These are phyloP conservation scores for Lycocorax pyrrhopterus DNA, from an alignment of 2,113 vertebrate genomes.

Conservation along the genomic window DNA sequence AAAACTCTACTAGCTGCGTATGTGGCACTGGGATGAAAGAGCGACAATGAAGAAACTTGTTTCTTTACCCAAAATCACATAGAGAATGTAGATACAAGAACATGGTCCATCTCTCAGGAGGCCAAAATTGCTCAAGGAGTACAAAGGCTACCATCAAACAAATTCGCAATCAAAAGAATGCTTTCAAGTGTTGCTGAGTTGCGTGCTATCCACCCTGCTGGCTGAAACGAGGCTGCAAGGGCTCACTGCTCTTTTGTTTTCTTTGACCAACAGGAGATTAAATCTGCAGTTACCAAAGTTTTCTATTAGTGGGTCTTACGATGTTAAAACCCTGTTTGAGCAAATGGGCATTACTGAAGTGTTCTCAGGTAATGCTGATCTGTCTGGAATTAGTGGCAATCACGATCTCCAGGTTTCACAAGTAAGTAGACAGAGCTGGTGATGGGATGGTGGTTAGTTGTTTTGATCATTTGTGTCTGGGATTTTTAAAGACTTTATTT, in stretches of 20 bases:
- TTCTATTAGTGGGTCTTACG: slow-evolving; percentile 78
- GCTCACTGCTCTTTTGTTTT: background rate
- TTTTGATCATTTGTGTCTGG: background rate
- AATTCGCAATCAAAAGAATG: background rate
- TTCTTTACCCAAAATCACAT: background rate
- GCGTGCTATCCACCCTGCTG: background rate
- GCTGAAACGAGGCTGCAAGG: background rate
- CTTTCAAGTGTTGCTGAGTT: background rate
- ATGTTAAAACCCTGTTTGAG: slow-evolving; percentile 67
- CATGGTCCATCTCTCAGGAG: background rate
- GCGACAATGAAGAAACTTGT: background rate
- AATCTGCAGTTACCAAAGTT: slow-evolving; percentile 75
- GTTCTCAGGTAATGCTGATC: slow-evolving; percentile 75
- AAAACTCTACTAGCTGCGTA: background rate
- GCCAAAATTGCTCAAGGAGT: background rate
- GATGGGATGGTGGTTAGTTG: background rate
- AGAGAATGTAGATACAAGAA: background rate
- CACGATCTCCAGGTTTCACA: slow-evolving; percentile 72
- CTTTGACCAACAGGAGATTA: slow-evolving; percentile 52
- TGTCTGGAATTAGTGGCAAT: slow-evolving; percentile 75
- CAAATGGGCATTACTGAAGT: slow-evolving; percentile 83
- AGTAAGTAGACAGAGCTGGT: slow-evolving; percentile 63
- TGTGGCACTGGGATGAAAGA: background rate
- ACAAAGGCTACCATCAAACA: background rate
- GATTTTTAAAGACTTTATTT: background rate